These are phyloP conservation scores for Mugil cephalus DNA, from an alignment of 2,113 vertebrate genomes.

Conservation along the genomic window DNA sequence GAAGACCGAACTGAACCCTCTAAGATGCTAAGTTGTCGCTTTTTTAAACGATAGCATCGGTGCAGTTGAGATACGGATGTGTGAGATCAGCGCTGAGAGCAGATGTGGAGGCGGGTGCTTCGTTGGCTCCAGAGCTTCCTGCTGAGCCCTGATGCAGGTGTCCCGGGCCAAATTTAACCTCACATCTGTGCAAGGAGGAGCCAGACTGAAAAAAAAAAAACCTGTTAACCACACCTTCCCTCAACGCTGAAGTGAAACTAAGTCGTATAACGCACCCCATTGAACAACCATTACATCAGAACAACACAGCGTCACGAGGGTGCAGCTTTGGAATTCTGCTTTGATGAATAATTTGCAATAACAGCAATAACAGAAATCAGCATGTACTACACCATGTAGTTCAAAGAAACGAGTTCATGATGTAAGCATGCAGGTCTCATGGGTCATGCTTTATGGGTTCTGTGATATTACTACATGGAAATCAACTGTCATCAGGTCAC, in stretches of 20 bases:
- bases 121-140: conserved; percentile 41
- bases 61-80: neutral
- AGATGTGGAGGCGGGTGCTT: conserved; percentile 33
- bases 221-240: neutral
- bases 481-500: no score
- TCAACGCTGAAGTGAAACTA: conserved; percentile 11
- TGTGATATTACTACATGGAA: no score
- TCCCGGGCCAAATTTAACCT: conserved; percentile 49
- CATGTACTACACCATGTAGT: no score
- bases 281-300: neutral
- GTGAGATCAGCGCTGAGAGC: conserved; percentile 16
- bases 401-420: neutral
- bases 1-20: neutral
- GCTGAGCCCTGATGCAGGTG: conserved; percentile 48
- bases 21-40: neutral
- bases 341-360: neutral
- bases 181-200: conserved; percentile 56
- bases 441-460: neutral
- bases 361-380: no score
- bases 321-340: neutral
- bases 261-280: neutral
- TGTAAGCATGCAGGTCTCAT: neutral
- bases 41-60: neutral
- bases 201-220: neutral
- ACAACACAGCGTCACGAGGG: no score